Conservation (phyloP, 2,113 vertebrate species). For the Potamarius usumacintae region DNA sequence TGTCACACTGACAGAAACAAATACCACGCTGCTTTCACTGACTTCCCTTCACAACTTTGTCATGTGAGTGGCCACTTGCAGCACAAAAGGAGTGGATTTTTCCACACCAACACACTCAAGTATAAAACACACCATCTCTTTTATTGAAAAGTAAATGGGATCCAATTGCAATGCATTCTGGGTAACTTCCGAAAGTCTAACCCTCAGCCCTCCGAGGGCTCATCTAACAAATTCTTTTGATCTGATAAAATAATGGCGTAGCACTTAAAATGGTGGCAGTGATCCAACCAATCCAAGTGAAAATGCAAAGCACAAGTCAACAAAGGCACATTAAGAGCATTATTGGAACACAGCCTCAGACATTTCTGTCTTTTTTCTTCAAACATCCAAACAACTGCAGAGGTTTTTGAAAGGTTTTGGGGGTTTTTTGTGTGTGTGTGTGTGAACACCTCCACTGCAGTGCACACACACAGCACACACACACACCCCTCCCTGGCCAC, state of each 20-base stretch:
- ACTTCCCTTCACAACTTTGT: not conserved
- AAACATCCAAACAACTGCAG: not conserved
- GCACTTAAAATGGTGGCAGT: slow-evolving; percentile 20
- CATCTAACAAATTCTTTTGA: not conserved
- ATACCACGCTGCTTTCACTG: not conserved
- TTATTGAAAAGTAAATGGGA: slow-evolving; percentile 7
- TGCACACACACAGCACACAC: not conserved
- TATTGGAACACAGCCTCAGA: not conserved
- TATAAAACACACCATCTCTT: too few species aligned
- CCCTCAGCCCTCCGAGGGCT: not conserved
- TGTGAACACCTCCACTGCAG: not conserved
- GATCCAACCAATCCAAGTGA: not conserved
- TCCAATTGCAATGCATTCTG: not conserved
- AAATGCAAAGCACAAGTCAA: not conserved
- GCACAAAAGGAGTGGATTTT: too few species aligned
- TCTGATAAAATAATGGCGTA: slow-evolving; percentile 2
- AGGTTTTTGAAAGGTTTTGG: not conserved
- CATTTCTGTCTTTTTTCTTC: not conserved
- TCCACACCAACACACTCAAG: not conserved
- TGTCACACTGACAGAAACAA: not conserved
- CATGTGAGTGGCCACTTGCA: not conserved
- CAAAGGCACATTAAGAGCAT: not conserved
- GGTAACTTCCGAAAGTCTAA: not conserved
- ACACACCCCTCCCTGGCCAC: not conserved
- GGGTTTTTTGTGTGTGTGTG: too few species aligned